phyloP scores from a whole-genome alignment of 2,113 vertebrate species.

The Oxyruncus cristatus region DNA sequence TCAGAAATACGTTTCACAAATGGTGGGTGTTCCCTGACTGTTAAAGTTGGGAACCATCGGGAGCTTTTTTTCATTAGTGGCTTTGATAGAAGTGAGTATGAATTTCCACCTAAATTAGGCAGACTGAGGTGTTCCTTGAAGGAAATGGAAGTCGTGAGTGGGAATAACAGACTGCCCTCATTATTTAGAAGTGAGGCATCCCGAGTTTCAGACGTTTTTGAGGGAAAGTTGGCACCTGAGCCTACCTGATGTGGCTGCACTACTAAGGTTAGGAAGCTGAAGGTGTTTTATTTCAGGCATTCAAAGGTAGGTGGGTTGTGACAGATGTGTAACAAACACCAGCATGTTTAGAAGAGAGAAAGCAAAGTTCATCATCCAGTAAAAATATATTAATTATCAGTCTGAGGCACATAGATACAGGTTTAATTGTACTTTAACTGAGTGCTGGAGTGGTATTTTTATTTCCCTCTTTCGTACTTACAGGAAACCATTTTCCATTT shows the following conservation, averaged over 20 bases:
- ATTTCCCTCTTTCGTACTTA: background rate
- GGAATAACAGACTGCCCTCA: background rate
- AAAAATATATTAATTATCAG: slow-evolving; percentile 10
- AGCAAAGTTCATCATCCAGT: background rate
- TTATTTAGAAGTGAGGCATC: background rate
- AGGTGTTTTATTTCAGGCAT: slow-evolving; percentile 12
- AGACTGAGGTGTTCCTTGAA: background rate
- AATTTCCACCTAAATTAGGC: background rate
- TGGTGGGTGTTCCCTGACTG: background rate
- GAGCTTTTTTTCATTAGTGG: background rate
- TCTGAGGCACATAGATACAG: background rate
- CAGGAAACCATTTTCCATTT: background rate
- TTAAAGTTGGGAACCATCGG: background rate
- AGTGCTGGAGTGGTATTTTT: slow-evolving; percentile 6
- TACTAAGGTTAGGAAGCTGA: background rate
- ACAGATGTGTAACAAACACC: background rate
- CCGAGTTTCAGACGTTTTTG: background rate
- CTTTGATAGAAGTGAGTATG: background rate
- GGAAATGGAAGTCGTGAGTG: background rate
- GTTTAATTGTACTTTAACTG: slow-evolving; percentile 20
- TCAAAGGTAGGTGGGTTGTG: background rate
- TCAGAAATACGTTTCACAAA: background rate
- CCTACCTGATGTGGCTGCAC: background rate
- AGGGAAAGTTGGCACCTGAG: background rate
- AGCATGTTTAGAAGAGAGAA: background rate